Base-by-base conservation (phyloP, 2,113 vertebrate genomes). In the Pica pica region DNA sequence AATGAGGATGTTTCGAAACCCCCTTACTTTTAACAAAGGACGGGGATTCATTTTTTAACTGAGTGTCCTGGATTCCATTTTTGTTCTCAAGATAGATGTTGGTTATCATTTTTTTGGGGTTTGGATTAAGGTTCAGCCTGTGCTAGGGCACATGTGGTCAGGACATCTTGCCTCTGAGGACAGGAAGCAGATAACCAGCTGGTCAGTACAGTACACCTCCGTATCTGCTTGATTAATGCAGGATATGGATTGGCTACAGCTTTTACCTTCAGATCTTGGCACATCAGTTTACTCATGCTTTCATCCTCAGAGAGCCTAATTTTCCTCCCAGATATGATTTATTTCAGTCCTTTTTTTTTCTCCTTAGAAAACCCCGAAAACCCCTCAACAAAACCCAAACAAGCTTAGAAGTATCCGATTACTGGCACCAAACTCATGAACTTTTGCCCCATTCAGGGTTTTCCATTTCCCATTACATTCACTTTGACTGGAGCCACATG, bases 291-390 rank as follows among this genome's bases (percentile, higher is more conserved):
- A 75, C 33, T 91, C 30, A 24, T 61, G 27, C 75, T 94, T 95
- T 96, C 64, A 91, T 91, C 57, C 71, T 65, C 16, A 3, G 39
- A 76, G n/a, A 94, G 27, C 13, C 21, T 86, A 52, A 78, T 87
- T 94, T 95, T 88, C 60, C 85, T 81, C 68, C 47, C 71, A 93
- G 79, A 81, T 90, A 92, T 60, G 50, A 95, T 95, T 94, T 86
- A 93, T 93, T 93, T 83, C 10, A 50, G 35, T 37, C 11, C 42
- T 42, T 42, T 2, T 16, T 35, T 27, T 84, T 44, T 33, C 10
- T 3, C 10, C 3, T 13, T n/a, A 26, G 37, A 57, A 81, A 75
- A 37, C 10, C 8, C 17, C 30, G 7, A 20, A 30, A 42, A 70
- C 4, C 2, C 6, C 13, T 21, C 27, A 77, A 46, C 47, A 82